Percentiles rank a stretch among this genome's conserved stretches.
Conservation (phyloP, 2,113 vertebrate species). For the Corythaixoides concolor region DNA sequence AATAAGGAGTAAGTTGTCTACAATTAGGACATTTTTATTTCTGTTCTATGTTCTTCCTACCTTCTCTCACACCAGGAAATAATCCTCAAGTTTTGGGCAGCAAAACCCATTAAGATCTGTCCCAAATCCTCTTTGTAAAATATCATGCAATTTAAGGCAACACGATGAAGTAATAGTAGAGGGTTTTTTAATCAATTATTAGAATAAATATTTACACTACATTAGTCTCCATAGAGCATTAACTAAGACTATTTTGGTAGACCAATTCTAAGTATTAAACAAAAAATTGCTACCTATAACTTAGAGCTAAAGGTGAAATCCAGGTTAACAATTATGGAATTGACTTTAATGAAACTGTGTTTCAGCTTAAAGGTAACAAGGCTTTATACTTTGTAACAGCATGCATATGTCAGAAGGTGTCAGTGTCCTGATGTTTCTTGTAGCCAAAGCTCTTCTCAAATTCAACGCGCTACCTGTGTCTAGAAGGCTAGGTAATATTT, state of each 20-base stretch:
- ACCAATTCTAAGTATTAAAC: not conserved
- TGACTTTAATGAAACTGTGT: not conserved
- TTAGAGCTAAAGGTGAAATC: not conserved
- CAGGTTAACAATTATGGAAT: not conserved
- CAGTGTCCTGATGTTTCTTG: not conserved
- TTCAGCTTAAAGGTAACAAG: not conserved
- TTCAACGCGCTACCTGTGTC: not conserved
- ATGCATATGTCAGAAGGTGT: rapidly evolving
- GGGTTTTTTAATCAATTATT: not conserved
- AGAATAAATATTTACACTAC: not conserved
- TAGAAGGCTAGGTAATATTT: not conserved
- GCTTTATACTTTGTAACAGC: not conserved
- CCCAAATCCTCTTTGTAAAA: not conserved
- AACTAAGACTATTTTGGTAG: not conserved
- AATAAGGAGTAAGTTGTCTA: not conserved
- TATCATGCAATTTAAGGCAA: not conserved
- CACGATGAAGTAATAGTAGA: not conserved
- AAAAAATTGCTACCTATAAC: not conserved
- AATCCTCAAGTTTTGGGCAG: not conserved
- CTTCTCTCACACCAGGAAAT: not conserved
- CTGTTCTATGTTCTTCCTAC: not conserved
- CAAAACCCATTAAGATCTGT: not conserved
- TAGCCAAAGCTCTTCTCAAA: not conserved
- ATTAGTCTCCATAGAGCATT: not conserved
- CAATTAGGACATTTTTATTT: not conserved